Evolutionary conservation across 2,113 vertebrate species (phyloP).

Genomic region (Chitala chitala): DNA sequence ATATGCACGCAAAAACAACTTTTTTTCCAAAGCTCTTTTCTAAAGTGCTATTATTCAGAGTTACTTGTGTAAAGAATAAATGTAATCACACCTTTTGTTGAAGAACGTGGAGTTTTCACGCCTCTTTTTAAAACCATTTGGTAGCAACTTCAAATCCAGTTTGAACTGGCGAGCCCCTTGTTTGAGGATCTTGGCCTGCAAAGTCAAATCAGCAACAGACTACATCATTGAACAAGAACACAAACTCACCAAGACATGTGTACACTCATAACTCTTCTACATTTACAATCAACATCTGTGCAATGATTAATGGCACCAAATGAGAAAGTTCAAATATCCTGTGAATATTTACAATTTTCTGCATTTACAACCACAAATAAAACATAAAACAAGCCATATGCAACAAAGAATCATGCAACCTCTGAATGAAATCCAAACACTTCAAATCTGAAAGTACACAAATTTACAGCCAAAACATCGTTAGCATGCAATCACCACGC

Average conservation of each 20-base stretch:
- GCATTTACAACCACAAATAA: too few species aligned
- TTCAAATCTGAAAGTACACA: too few species aligned
- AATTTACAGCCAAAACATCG: too few species aligned
- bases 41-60: background rate
- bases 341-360: too few species aligned
- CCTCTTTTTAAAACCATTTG: slow-evolving; percentile 4
- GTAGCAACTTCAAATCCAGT: background rate
- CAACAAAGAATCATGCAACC: too few species aligned
- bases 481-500: too few species aligned
- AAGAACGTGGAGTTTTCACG: slow-evolving; percentile 20
- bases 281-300: too few species aligned
- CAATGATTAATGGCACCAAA: too few species aligned
- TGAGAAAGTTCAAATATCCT: too few species aligned
- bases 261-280: background rate
- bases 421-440: too few species aligned
- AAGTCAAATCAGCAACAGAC: background rate
- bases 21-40: background rate
- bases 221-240: background rate
- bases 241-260: background rate
- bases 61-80: background rate
- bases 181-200: background rate
- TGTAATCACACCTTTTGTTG: slow-evolving; percentile 10
- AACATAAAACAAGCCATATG: too few species aligned
- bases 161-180: background rate
- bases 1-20: background rate